Conservation (phyloP, 2,113 vertebrate species). For the Rhinichthys klamathensis region DNA sequence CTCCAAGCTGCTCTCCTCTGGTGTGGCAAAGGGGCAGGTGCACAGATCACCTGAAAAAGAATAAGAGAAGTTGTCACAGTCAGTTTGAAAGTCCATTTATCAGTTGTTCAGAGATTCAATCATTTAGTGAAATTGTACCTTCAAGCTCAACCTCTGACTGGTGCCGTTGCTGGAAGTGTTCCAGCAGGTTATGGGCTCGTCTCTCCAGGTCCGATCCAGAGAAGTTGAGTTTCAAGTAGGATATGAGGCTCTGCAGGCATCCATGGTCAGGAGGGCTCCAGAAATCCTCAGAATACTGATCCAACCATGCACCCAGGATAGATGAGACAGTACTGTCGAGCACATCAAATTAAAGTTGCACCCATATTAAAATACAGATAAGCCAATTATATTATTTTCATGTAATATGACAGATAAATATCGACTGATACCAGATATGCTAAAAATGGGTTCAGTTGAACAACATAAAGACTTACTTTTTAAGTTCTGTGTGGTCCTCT, state of each 20-base stretch:
- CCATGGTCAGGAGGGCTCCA: slow-evolving; percentile 86
- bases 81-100: background rate
- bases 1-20: slow-evolving; percentile 84
- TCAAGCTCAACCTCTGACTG: slow-evolving; percentile 80
- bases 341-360: background rate
- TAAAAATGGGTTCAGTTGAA: background rate
- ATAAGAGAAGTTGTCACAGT: background rate
- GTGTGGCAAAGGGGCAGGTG: slow-evolving; percentile 81
- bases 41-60: slow-evolving; percentile 68
- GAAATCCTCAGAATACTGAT: slow-evolving; percentile 98
- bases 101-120: background rate
- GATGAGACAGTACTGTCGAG: slow-evolving; percentile 88
- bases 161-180: slow-evolving; percentile 89
- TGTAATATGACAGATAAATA: background rate
- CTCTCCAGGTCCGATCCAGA: slow-evolving; percentile 93
- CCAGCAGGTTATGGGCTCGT: slow-evolving; percentile 87
- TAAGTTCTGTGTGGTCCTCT: slow-evolving; percentile 88
- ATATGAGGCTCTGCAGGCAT: slow-evolving; percentile 90
- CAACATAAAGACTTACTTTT: slow-evolving; percentile 81
- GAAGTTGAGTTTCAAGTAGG: slow-evolving; percentile 89
- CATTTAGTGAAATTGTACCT: slow-evolving; percentile 69
- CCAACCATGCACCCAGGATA: slow-evolving; percentile 97
- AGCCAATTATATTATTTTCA: background rate
- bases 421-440: background rate
- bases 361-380: background rate